A percentile compares a stretch with the other conserved stretches of the same genome.
phyloP scores from a whole-genome alignment of 1,140 invertebrate species.

The Akabosia matsudoensis region DNA sequence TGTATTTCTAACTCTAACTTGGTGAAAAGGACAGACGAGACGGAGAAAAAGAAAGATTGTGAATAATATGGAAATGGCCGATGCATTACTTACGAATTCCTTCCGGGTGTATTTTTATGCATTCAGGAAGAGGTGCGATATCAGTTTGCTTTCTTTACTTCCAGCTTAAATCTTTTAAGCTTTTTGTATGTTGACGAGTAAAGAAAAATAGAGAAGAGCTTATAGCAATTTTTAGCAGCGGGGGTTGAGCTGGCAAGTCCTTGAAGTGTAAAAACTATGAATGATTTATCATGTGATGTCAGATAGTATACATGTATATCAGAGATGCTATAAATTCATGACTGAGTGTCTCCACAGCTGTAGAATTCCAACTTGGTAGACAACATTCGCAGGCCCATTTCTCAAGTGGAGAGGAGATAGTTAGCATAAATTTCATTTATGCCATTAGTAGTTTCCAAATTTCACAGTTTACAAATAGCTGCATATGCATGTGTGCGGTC shows the following conservation, averaged over 20 bases:
- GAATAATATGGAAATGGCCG: slow-evolving; percentile 14
- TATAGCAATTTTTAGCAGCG: slow-evolving; percentile 14
- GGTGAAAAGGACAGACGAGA: not conserved
- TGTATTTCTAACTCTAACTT: not conserved
- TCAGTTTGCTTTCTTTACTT: not conserved
- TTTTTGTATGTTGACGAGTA: not conserved
- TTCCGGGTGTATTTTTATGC: slow-evolving; percentile 16
- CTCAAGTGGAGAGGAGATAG: too few species aligned
- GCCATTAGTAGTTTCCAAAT: too few species aligned
- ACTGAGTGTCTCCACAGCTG: too few species aligned
- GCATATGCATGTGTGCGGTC: too few species aligned
- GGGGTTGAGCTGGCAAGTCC: slow-evolving; percentile 16
- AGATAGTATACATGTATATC: not conserved
- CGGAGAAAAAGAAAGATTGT: slow-evolving; percentile 1
- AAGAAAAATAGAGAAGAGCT: not conserved
- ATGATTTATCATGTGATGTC: not conserved
- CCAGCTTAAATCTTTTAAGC: slow-evolving; percentile 7
- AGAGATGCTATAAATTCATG: too few species aligned
- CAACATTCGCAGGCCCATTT: too few species aligned
- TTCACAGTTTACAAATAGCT: too few species aligned
- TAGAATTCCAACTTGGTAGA: too few species aligned
- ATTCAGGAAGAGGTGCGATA: slow-evolving; percentile 16
- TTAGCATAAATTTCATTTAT: too few species aligned
- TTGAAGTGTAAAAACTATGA: slow-evolving; percentile 20
- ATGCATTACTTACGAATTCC: slow-evolving; percentile 11